Percentiles rank a stretch among this genome's conserved stretches.
Conservation (phyloP, 2,888 invertebrate species). For the Rhodophaea formosa region DNA sequence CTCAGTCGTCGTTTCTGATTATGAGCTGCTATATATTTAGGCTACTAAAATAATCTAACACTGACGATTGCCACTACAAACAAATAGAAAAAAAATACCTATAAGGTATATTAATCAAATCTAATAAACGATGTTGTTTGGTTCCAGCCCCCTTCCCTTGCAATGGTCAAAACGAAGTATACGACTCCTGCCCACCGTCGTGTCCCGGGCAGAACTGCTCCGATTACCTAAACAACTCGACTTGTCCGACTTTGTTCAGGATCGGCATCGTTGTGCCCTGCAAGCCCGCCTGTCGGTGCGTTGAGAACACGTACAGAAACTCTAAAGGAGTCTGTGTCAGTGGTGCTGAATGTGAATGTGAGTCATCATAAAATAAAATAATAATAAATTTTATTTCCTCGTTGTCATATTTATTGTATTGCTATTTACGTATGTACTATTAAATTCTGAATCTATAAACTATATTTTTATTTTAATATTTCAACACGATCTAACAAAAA, state of each 20-base stretch:
- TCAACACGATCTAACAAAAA: no score
- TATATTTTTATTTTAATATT: no score
- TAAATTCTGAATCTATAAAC: neutral
- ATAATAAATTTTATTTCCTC: neutral
- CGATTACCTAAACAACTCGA: constrained; percentile 30
- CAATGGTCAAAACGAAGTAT: constrained; percentile 27
- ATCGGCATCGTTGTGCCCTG: constrained; percentile 26
- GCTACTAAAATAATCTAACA: no score
- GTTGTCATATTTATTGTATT: neutral
- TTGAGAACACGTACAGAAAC: constrained; percentile 20
- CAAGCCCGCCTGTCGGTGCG: constrained; percentile 28
- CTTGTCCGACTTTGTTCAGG: constrained; percentile 24
- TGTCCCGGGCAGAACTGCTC: constrained; percentile 31
- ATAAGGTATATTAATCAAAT: no score
- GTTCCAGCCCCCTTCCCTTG: constrained; percentile 30
- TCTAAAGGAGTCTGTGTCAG: constrained; percentile 19
- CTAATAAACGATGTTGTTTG: neutral
- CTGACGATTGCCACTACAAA: no score
- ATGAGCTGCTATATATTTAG: no score
- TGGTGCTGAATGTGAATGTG: constrained; percentile 20
- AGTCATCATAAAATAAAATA: neutral
- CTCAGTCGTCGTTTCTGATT: no score
- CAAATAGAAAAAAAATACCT: no score
- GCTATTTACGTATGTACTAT: neutral
- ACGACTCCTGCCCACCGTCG: constrained; percentile 26